These are phyloP conservation scores for Orthonevra nobilis DNA, from an alignment of 2,888 invertebrate genomes.

Conservation along the genomic window DNA sequence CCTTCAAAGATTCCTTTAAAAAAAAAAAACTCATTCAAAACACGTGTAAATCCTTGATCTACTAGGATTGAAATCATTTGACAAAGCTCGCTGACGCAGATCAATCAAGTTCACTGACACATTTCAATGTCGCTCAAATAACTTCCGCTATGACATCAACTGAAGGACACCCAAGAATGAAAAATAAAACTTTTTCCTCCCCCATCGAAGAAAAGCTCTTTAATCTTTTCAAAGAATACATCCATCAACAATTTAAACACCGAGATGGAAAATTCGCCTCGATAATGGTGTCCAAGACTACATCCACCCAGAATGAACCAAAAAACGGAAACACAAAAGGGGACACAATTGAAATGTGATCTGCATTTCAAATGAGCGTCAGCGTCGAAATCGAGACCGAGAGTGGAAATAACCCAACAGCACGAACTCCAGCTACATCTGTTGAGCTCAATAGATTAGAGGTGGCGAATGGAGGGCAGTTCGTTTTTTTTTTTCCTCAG, in stretches of 20 bases:
- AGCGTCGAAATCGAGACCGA: neutral
- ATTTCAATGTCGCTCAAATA: conserved; percentile 19
- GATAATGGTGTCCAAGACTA: too few relatives aligned
- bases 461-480: conserved; percentile 16
- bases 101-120: conserved; percentile 35
- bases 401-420: neutral
- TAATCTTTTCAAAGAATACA: conserved; percentile 18
- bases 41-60: too few relatives aligned
- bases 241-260: neutral
- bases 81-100: neutral
- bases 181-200: neutral
- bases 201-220: neutral
- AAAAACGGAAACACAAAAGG: conserved; percentile 7
- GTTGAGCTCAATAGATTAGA: conserved; percentile 31
- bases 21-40: too few relatives aligned
- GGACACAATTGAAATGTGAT: conserved; percentile 34
- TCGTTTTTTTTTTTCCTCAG: neutral
- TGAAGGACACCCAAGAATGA: conserved; percentile 2
- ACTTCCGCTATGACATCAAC: neutral
- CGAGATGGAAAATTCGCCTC: conserved; percentile 2
- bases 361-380: conserved; percentile 30
- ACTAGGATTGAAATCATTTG: neutral
- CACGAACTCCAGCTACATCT: conserved; percentile 9
- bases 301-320: neutral
- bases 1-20: too few relatives aligned